phyloP scores from a whole-genome alignment of 2,888 invertebrate species.

The Apomyelois bistriatella region DNA sequence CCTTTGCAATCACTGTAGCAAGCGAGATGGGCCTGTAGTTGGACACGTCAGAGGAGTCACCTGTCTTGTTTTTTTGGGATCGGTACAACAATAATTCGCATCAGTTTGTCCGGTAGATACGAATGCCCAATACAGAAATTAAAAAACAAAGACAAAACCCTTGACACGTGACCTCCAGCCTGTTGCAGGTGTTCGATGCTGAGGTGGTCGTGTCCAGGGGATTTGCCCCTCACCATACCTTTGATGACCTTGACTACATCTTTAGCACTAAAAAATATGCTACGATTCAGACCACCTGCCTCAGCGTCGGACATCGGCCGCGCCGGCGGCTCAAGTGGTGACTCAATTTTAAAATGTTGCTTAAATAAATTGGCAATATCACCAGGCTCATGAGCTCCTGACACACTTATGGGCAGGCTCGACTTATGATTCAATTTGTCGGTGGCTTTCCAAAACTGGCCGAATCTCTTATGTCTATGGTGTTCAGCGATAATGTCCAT shows the following conservation, averaged over 20 bases:
- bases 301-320: too few relatives aligned
- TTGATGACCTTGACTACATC: neutral
- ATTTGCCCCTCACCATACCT: neutral
- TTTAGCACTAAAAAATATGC: neutral
- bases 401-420: neutral
- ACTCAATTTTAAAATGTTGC: conserved; percentile 1
- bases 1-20: neutral
- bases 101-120: neutral
- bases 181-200: neutral
- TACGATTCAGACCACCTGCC: too few relatives aligned
- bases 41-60: neutral
- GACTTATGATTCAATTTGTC: neutral
- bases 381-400: neutral
- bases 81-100: neutral
- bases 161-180: neutral
- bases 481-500: neutral
- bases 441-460: conserved; percentile 6
- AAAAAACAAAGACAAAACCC: neutral
- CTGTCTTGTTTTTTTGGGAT: neutral
- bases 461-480: neutral
- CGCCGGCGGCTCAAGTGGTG: neutral
- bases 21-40: neutral
- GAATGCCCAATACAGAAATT: neutral
- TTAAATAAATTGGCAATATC: neutral
- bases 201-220: neutral